These are phyloP conservation scores for Petaurus breviceps DNA, from an alignment of 2,113 vertebrate genomes.

Conservation along the genomic window DNA sequence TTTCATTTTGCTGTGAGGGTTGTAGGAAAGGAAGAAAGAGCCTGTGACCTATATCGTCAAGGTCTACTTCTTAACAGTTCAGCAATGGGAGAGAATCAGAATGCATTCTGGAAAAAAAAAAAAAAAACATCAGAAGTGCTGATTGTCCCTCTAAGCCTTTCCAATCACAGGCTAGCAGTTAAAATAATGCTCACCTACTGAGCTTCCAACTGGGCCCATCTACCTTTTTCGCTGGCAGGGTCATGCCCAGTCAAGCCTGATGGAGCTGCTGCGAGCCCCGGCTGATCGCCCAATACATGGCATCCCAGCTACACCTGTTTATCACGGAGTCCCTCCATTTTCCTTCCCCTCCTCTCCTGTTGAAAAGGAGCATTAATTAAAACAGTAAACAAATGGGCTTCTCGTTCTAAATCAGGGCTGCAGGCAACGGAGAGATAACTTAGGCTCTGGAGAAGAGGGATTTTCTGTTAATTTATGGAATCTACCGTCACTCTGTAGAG, in stretches of 20 bases:
- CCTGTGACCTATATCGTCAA: slow-evolving; percentile 76
- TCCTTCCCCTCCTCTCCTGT: slow-evolving; percentile 81
- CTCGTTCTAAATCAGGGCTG: slow-evolving; percentile 89
- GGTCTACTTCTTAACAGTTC: slow-evolving; percentile 79
- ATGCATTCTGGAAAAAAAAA: slow-evolving; percentile 79
- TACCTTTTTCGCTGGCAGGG: slow-evolving; percentile 86
- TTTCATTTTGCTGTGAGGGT: slow-evolving; percentile 67
- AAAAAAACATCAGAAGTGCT: slow-evolving; percentile 78
- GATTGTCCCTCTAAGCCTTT: slow-evolving; percentile 87
- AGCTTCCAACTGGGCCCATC: slow-evolving; percentile 85
- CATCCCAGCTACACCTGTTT: slow-evolving; percentile 87
- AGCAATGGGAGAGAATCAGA: slow-evolving; percentile 79
- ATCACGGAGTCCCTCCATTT: slow-evolving; percentile 84
- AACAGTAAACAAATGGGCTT: slow-evolving; percentile 88
- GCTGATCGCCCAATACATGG: slow-evolving; percentile 80
- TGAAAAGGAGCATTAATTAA: slow-evolving; percentile 90
- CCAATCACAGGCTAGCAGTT: slow-evolving; percentile 85
- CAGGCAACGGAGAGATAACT: slow-evolving; percentile 91
- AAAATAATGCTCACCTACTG: slow-evolving; percentile 89
- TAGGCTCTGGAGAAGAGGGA: slow-evolving; percentile 89
- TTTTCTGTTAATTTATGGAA: slow-evolving; percentile 90
- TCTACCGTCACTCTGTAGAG: slow-evolving; percentile 83
- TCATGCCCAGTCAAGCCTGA: slow-evolving; percentile 86
- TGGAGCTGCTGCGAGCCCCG: slow-evolving; percentile 84
- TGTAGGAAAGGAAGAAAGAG: slow-evolving; percentile 70